These are phyloP conservation scores for Spea hammondii DNA, from an alignment of 2,797 vertebrate genomes.

Conservation along the genomic window DNA sequence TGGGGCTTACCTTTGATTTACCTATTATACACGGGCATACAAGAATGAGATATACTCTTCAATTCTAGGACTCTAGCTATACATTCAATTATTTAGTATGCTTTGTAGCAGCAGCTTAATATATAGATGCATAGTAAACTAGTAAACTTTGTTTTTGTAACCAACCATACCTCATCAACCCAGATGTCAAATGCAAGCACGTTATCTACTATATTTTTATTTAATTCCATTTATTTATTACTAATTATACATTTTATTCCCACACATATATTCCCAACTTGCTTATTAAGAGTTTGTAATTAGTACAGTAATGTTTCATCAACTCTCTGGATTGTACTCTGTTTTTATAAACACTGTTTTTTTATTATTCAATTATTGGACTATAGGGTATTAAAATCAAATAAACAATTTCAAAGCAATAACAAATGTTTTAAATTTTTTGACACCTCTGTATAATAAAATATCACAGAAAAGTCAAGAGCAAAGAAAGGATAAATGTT, in stretches of 20 bases:
- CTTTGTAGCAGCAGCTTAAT: too few relatives aligned
- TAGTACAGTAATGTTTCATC: slow-evolving; percentile 29
- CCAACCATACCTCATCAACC: background rate
- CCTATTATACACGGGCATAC: too few relatives aligned
- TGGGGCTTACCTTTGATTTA: too few relatives aligned
- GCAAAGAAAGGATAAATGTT: too few relatives aligned
- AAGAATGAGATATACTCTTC: too few relatives aligned
- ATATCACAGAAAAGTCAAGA: background rate
- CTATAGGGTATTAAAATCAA: slow-evolving; percentile 15
- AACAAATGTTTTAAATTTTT: slow-evolving; percentile 10
- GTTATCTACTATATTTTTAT: too few relatives aligned
- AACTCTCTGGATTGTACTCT: slow-evolving; percentile 8
- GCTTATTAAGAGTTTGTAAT: slow-evolving; percentile 29
- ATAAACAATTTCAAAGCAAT: slow-evolving; percentile 25
- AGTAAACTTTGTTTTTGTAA: too few relatives aligned
- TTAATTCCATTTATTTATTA: background rate
- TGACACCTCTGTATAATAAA: slow-evolving; percentile 8
- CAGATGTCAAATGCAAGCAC: background rate
- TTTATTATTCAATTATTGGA: slow-evolving; percentile 1
- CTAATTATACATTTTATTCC: slow-evolving; percentile 35
- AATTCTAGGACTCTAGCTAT: too few relatives aligned
- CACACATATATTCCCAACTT: slow-evolving; percentile 12
- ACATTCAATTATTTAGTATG: too few relatives aligned
- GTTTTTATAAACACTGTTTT: slow-evolving; percentile 16
- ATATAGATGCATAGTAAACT: too few relatives aligned